phyloP scores from a whole-genome alignment of 2,888 invertebrate species.

The Uropetala carovei region DNA sequence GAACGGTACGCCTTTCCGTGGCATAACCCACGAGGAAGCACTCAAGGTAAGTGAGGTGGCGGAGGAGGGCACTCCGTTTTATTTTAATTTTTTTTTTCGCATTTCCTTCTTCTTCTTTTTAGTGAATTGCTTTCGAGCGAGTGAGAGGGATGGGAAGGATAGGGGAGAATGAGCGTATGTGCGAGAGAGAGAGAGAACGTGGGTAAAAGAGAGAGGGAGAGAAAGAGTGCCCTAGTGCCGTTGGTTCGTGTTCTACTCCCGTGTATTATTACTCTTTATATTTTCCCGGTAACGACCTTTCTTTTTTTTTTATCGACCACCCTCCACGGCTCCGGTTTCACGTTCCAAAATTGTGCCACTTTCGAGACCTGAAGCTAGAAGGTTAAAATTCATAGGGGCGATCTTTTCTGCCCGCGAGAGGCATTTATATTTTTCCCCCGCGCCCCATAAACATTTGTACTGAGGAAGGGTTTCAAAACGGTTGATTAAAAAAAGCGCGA shows the following conservation, averaged over 20 bases:
- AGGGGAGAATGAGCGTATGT: not conserved
- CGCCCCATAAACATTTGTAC: not conserved
- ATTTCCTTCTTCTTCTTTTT: not conserved
- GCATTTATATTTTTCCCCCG: not conserved
- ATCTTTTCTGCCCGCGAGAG: not conserved
- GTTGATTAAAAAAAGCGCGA: too few relatives aligned
- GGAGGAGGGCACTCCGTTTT: not conserved
- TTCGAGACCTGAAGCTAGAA: not conserved
- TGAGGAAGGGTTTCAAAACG: too few relatives aligned
- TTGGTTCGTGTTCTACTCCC: not conserved
- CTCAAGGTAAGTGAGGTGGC: constrained; percentile 83
- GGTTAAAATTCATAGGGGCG: not conserved
- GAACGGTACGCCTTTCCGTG: constrained; percentile 94
- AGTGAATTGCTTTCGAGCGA: not conserved
- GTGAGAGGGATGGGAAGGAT: not conserved
- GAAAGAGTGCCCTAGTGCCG: not conserved
- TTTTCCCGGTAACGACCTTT: not conserved
- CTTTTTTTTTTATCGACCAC: not conserved
- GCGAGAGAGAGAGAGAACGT: not conserved
- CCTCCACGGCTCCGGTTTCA: not conserved
- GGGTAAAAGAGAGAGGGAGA: not conserved
- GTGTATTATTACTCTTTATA: not conserved
- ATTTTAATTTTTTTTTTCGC: not conserved
- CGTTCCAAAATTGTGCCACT: not conserved
- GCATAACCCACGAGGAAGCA: constrained; percentile 94